Evolutionary conservation across 2,113 vertebrate species (phyloP), one percentile per base, ranked within the genome.

Genomic region (Engystomops pustulosus): DNA sequence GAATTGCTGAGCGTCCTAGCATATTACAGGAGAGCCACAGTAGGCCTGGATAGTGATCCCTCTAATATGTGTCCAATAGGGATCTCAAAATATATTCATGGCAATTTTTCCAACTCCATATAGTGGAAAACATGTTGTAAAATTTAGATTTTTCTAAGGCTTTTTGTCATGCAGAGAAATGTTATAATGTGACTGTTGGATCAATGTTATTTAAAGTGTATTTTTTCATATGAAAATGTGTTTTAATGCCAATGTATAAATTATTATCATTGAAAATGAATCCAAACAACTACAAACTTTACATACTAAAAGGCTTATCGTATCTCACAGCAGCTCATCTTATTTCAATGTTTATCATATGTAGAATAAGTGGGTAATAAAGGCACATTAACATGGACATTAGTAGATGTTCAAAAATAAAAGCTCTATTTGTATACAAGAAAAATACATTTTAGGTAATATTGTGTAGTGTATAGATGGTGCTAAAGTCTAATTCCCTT

Each of bases 11-110:
- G 77, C 58, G 68, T 87, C 83, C 17, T 60, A 41, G 49, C 34
- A 44, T 60, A 78, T 75, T 83, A 49, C 62, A 81, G 74, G 70
- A 85, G 86, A 65, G 45, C 32, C 72, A 84, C 47, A 86, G 76
- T 0, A 34, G 82, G 80, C 20, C 81, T 53, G 32, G 76, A 82
- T 18, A 58, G 45, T 17, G 8, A 2, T 44, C 47, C 70, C 25
- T 10, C n/a, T 70, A 41, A 41, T 83, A 62, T 34, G n/a, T 62
- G 38, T n/a, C 3, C 69, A 62, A 0, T 0, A 69, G 85, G 75
- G 62, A 77, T 58, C 34, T 9, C 65, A 30, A 34, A 17, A 55
- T 79, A 53, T 79, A 85, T 85, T 78, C 83, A 79, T 44, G 23
- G 72, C n/a, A n/a, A 25, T 45, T 85, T 85, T 55, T 32, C 30